These are phyloP conservation scores for Kryptolebias ocellatus DNA, from an alignment of 2,797 vertebrate species.

Conservation along the genomic window DNA sequence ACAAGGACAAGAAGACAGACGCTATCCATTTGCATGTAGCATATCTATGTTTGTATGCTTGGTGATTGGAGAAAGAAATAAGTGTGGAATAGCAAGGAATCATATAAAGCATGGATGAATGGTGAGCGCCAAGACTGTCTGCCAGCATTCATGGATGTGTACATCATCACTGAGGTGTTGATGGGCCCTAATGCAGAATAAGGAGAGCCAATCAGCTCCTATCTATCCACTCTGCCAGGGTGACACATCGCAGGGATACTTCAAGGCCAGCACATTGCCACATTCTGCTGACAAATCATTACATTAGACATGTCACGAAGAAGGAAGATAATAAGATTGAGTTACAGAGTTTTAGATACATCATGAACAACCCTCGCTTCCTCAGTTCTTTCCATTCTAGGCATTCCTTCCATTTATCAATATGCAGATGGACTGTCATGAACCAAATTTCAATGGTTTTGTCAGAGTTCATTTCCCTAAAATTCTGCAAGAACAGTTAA, in stretches of 20 bases:
- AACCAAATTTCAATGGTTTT: conserved; percentile 21
- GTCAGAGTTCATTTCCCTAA: conserved; percentile 1
- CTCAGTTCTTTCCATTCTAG: conserved; percentile 55
- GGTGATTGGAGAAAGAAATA: conserved; percentile 45
- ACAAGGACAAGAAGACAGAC: conserved; percentile 33
- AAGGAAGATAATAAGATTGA: conserved; percentile 74
- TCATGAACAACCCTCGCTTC: conserved; percentile 63
- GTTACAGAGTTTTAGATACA: conserved; percentile 69
- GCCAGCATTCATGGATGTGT: conserved; percentile 73
- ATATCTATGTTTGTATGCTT: conserved; percentile 45
- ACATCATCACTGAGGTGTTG: conserved; percentile 74
- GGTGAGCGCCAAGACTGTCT: conserved; percentile 65
- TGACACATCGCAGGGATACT: conserved; percentile 74
- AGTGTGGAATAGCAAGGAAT: conserved; percentile 45
- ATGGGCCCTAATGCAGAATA: conserved; percentile 81
- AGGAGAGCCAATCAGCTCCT: conserved; percentile 80
- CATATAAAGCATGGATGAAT: conserved; percentile 62
- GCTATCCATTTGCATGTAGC: conserved; percentile 58
- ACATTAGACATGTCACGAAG: conserved; percentile 72
- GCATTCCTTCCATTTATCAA: conserved; percentile 50
- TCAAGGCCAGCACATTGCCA: conserved; percentile 71
- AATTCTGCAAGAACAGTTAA: conserved; percentile 2
- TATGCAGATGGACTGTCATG: conserved; percentile 23
- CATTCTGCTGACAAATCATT: conserved; percentile 79
- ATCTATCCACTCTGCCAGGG: conserved; percentile 72